A percentile compares a stretch with the other conserved stretches of the same genome.
phyloP scores from a whole-genome alignment of 2,113 vertebrate genomes.

The Trichechus manatus region DNA sequence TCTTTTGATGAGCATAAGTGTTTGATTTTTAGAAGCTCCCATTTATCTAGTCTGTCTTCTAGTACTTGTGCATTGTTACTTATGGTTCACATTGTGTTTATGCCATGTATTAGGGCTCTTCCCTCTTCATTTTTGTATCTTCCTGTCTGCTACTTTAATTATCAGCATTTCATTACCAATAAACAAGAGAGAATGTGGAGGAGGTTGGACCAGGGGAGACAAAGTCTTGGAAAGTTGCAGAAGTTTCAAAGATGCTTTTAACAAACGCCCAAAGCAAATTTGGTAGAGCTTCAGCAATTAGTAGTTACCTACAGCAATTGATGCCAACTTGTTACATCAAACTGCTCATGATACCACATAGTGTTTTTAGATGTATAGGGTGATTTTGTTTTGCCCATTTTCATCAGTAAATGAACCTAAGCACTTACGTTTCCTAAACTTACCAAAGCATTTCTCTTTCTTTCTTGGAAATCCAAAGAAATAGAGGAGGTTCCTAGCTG shows the following conservation, averaged over 20 bases:
- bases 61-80: too few species aligned
- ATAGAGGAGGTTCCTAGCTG: background rate
- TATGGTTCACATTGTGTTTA: too few species aligned
- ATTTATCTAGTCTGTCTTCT: too few species aligned
- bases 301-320: background rate
- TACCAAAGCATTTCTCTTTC: background rate
- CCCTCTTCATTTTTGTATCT: background rate
- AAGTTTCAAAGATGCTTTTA: slow-evolving; percentile 8
- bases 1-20: too few species aligned
- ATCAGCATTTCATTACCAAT: background rate
- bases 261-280: background rate
- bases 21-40: too few species aligned
- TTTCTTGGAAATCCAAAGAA: background rate
- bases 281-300: background rate
- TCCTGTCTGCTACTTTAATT: background rate
- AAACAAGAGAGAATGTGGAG: background rate
- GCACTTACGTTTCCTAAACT: background rate
- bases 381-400: background rate
- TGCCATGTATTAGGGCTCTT: background rate
- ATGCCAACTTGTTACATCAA: background rate
- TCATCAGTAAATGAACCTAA: background rate
- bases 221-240: background rate
- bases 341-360: background rate
- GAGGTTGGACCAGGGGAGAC: background rate
- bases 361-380: background rate